Percentiles rank a stretch among this genome's conserved stretches.
These are phyloP conservation scores for Tigriopus japonicus DNA, from an alignment of 1,140 invertebrate genomes.

Conservation along the genomic window DNA sequence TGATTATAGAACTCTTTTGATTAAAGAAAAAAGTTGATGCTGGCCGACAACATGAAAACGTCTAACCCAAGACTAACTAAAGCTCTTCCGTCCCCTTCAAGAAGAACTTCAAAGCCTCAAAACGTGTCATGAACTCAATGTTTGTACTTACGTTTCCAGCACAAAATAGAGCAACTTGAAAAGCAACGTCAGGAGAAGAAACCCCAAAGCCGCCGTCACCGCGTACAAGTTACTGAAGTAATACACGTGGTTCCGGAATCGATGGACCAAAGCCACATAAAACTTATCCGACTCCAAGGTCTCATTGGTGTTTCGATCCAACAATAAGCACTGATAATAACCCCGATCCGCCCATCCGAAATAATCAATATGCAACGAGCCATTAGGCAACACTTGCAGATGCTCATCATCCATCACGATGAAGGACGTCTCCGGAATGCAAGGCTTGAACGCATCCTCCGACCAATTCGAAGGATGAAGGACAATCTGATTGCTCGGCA, in stretches of 20 bases:
- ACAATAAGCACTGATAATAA: constrained; percentile 64
- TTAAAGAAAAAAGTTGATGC: too few relatives aligned
- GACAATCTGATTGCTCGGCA: too few relatives aligned
- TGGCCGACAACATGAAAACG: too few relatives aligned
- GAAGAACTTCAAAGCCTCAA: too few relatives aligned
- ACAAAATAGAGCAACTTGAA: constrained; percentile 40
- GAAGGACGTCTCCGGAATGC: too few relatives aligned
- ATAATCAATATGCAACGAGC: constrained; percentile 41
- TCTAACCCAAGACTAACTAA: too few relatives aligned
- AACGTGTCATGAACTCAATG: not conserved
- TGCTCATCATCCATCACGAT: too few relatives aligned
- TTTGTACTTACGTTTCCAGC: constrained; percentile 16
- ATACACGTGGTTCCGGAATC: constrained; percentile 48
- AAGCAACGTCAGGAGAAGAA: constrained; percentile 53
- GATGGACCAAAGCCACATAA: constrained; percentile 43
- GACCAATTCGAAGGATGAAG: too few relatives aligned
- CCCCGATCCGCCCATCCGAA: constrained; percentile 56
- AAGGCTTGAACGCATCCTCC: too few relatives aligned
- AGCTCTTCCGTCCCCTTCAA: too few relatives aligned
- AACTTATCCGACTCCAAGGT: constrained; percentile 33
- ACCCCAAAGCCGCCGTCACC: constrained; percentile 48
- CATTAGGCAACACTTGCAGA: constrained; percentile 36
- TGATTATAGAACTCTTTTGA: too few relatives aligned
- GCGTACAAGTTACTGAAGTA: constrained; percentile 64
- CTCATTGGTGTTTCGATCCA: not conserved